Conservation (phyloP, 2,797 vertebrate genomes). For the Semaprochilodus insignis region DNA sequence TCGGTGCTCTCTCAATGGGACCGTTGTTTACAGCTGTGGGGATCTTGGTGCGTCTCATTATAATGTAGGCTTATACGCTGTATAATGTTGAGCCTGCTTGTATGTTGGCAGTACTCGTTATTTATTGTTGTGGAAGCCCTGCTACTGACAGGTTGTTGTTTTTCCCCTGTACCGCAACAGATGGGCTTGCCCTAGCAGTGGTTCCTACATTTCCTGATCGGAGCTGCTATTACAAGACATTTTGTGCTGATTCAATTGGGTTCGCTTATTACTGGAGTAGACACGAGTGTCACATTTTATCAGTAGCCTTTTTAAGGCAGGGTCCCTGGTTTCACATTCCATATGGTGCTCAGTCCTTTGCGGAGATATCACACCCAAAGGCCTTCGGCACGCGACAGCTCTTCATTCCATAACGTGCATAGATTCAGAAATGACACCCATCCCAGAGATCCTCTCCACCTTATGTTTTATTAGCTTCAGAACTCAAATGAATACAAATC, state of each 20-base stretch:
- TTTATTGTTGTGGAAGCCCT: neutral
- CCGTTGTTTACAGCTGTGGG: constrained; percentile 11
- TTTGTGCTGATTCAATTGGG: constrained; percentile 19
- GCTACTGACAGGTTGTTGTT: neutral
- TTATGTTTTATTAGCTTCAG: constrained; percentile 38
- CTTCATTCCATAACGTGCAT: constrained; percentile 25
- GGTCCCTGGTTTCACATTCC: constrained; percentile 40
- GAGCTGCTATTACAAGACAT: neutral
- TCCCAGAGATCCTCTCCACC: constrained; percentile 19
- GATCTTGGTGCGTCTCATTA: constrained; percentile 10
- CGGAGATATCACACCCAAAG: constrained; percentile 27
- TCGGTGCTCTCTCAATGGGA: constrained; percentile 11
- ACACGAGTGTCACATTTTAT: constrained; percentile 42
- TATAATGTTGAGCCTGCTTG: constrained; percentile 4
- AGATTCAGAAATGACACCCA: constrained; percentile 50
- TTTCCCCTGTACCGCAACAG: neutral
- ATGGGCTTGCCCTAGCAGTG: neutral
- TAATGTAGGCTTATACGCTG: constrained; percentile 1
- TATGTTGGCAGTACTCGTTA: constrained; percentile 14
- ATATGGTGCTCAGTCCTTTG: constrained; percentile 15
- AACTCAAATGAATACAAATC: constrained; percentile 53
- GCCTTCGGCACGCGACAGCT: constrained; percentile 24
- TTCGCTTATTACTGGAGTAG: constrained; percentile 22
- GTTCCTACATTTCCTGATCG: neutral
- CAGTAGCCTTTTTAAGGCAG: constrained; percentile 32